Percentiles rank a stretch among this genome's conserved stretches.
These are phyloP conservation scores for Eumacrocentrus americanus DNA, from an alignment of 2,888 invertebrate species.

Conservation along the genomic window DNA sequence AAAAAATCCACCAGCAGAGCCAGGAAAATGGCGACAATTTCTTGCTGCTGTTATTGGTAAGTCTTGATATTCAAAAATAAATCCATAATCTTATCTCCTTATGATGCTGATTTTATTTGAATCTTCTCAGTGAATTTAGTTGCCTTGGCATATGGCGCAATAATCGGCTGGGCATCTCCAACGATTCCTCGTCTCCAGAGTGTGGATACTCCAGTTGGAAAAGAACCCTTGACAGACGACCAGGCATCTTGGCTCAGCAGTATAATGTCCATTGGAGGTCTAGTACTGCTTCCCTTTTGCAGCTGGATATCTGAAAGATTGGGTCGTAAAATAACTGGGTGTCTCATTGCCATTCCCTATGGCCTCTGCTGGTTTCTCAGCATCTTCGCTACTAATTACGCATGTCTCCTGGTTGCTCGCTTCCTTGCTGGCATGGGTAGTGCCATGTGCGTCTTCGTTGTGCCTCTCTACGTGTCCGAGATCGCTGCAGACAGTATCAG, in stretches of 20 bases:
- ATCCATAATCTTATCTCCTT: neutral
- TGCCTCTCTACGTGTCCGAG: constrained; percentile 71
- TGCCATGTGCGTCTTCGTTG: constrained; percentile 65
- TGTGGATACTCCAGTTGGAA: constrained; percentile 59
- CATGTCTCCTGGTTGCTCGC: constrained; percentile 63
- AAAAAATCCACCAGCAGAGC: constrained; percentile 30
- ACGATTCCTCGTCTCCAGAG: constrained; percentile 62
- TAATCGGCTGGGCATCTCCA: constrained; percentile 69
- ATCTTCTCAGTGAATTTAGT: constrained; percentile 11
- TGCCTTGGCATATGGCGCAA: constrained; percentile 55
- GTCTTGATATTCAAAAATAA: constrained; percentile 26
- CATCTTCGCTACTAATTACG: constrained; percentile 61
- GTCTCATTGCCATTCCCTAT: constrained; percentile 64
- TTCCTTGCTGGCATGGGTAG: constrained; percentile 68
- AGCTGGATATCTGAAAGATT: constrained; percentile 63
- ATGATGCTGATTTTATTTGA: neutral
- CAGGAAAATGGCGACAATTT: constrained; percentile 47
- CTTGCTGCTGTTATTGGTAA: constrained; percentile 44
- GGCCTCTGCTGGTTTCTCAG: constrained; percentile 68
- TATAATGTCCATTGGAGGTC: constrained; percentile 65
- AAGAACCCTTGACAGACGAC: constrained; percentile 62
- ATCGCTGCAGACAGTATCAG: constrained; percentile 65
- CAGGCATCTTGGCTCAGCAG: constrained; percentile 66
- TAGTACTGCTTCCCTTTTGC: constrained; percentile 62
- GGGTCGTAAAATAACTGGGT: constrained; percentile 66